These are phyloP conservation scores for Candoia aspera DNA, from an alignment of 2,113 vertebrate genomes.

Conservation along the genomic window DNA sequence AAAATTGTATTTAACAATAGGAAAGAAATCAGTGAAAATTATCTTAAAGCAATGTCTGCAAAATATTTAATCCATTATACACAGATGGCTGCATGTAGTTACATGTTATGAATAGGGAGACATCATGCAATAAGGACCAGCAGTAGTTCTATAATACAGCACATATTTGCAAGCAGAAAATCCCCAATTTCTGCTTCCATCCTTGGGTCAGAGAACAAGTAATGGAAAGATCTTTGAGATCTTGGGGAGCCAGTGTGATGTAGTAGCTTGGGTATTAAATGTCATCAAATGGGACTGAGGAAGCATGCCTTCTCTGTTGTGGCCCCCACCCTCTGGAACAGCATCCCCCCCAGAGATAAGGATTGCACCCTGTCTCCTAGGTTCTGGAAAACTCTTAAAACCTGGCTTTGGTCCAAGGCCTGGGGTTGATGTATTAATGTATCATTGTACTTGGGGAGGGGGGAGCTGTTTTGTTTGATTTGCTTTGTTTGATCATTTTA, in stretches of 20 bases:
- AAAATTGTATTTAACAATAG: no score
- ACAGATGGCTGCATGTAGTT: not conserved
- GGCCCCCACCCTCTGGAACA: not conserved
- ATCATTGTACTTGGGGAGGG: not conserved
- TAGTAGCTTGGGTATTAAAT: not conserved
- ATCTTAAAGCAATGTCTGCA: not conserved
- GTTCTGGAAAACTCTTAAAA: not conserved
- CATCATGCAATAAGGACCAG: not conserved
- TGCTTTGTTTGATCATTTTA: not conserved
- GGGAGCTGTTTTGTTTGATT: not conserved
- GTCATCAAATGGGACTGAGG: not conserved
- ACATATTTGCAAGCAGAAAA: no score
- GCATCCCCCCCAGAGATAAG: not conserved
- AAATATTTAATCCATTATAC: not conserved
- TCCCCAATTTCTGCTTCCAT: no score
- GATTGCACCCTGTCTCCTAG: not conserved
- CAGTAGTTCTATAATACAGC: no score
- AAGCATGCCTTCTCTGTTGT: not conserved
- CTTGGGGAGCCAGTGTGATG: not conserved
- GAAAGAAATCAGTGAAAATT: not conserved
- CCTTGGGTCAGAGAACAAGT: not conserved
- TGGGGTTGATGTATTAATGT: not conserved
- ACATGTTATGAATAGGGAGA: not conserved
- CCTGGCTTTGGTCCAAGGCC: not conserved
- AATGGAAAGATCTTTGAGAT: not conserved